Percentiles rank a stretch among this genome's conserved stretches.
These are phyloP conservation scores for Tichodroma muraria DNA, from an alignment of 2,113 vertebrate species.

Conservation along the genomic window DNA sequence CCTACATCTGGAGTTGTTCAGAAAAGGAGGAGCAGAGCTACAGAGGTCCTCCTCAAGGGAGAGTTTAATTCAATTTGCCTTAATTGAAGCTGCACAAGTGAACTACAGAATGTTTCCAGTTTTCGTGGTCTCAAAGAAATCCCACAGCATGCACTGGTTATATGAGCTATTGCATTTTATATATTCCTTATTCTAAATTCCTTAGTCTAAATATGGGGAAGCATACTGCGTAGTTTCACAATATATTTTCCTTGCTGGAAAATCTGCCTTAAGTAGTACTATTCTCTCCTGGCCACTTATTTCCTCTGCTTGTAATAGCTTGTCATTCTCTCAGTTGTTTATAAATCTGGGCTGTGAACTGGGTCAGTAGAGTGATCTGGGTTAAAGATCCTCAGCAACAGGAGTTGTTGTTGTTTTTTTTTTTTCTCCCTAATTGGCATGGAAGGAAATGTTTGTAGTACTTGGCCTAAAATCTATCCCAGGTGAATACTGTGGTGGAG, in stretches of 20 bases:
- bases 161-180: slow-evolving; percentile 24
- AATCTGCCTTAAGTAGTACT: background rate
- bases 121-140: slow-evolving; percentile 25
- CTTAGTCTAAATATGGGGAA: background rate
- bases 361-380: background rate
- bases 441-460: background rate
- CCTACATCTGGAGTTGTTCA: slow-evolving; percentile 52
- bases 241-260: slow-evolving; percentile 15
- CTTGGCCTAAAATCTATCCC: background rate
- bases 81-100: slow-evolving; percentile 46
- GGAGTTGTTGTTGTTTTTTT: background rate
- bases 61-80: slow-evolving; percentile 55
- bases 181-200: slow-evolving; percentile 22
- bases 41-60: slow-evolving; percentile 33
- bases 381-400: background rate
- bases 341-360: background rate
- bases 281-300: slow-evolving; percentile 22
- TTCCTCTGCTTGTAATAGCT: background rate
- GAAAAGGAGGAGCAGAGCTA: slow-evolving; percentile 15
- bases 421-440: background rate
- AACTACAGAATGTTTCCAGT: slow-evolving; percentile 36
- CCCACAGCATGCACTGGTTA: background rate
- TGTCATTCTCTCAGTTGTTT: background rate
- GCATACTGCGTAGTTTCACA: background rate
- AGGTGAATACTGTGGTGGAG: background rate